phyloP scores from a whole-genome alignment of 2,113 vertebrate species.

The Sylvia atricapilla region DNA sequence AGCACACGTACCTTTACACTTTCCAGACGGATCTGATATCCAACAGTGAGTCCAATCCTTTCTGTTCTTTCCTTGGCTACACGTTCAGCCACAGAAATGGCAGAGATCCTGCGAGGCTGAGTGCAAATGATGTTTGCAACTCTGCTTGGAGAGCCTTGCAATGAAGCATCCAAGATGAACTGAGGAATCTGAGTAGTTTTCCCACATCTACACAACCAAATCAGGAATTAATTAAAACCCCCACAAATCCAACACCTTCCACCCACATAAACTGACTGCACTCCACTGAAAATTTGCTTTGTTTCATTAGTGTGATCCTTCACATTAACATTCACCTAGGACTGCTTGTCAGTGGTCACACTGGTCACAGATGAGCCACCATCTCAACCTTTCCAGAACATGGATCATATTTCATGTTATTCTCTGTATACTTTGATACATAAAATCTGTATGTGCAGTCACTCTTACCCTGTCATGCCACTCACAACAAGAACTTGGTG shows the following conservation, averaged over 20 bases:
- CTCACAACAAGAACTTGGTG: conserved; percentile 94
- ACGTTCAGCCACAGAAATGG: conserved; percentile 91
- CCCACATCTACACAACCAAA: conserved; percentile 83
- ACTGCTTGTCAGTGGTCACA: background rate
- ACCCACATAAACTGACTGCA: background rate
- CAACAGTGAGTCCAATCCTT: conserved; percentile 86
- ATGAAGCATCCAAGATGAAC: conserved; percentile 90
- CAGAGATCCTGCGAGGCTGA: conserved; percentile 95
- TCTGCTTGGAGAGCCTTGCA: conserved; percentile 72
- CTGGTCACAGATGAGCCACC: background rate
- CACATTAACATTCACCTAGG: background rate
- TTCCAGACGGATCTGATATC: conserved; percentile 97
- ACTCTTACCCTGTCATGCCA: conserved; percentile 94
- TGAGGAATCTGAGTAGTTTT: conserved; percentile 98
- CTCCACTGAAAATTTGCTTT: background rate
- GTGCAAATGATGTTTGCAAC: conserved; percentile 95
- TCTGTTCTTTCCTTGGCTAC: conserved; percentile 93
- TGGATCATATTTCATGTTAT: background rate
- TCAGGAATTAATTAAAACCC: background rate
- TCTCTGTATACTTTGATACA: background rate
- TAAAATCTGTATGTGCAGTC: background rate
- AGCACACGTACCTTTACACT: conserved; percentile 81
- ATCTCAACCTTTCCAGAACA: background rate
- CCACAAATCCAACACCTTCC: background rate
- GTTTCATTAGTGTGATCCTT: background rate